These are phyloP conservation scores for Pangasius sanitwongsei DNA, from an alignment of 2,797 vertebrate genomes.

Conservation along the genomic window DNA sequence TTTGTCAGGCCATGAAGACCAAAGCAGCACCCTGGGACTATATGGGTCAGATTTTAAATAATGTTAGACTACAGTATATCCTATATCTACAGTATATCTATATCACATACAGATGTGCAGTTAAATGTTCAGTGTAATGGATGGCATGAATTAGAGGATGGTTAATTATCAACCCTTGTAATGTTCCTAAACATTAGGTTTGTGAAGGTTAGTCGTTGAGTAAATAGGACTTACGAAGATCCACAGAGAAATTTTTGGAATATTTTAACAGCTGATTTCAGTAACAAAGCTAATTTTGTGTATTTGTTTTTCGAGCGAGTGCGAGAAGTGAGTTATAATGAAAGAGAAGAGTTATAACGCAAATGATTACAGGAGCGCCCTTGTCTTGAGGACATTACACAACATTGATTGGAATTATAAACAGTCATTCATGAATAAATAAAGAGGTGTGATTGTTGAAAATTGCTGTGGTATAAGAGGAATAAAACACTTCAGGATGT, in stretches of 20 bases:
- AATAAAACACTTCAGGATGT: not conserved
- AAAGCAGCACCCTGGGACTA: not conserved
- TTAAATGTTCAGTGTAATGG: not conserved
- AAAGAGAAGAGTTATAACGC: no score
- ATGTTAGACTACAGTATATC: not conserved
- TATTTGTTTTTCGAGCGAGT: not conserved
- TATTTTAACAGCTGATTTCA: not conserved
- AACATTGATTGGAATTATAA: not conserved
- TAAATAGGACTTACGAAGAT: not conserved
- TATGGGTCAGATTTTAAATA: not conserved
- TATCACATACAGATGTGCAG: no score
- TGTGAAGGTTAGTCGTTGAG: not conserved
- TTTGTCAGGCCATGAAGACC: not conserved
- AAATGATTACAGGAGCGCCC: not conserved
- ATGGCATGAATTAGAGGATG: not conserved
- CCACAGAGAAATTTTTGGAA: not conserved
- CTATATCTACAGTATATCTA: no score
- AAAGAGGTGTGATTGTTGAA: not conserved
- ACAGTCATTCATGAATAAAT: not conserved
- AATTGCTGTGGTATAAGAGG: not conserved
- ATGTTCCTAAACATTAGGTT: not conserved
- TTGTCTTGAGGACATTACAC: not conserved
- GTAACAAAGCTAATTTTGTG: not conserved
- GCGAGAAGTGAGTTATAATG: not conserved
- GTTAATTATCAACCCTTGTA: not conserved